Evolutionary conservation across 1,140 invertebrate species (phyloP).

Genomic region (Xylocopa sonorina): DNA sequence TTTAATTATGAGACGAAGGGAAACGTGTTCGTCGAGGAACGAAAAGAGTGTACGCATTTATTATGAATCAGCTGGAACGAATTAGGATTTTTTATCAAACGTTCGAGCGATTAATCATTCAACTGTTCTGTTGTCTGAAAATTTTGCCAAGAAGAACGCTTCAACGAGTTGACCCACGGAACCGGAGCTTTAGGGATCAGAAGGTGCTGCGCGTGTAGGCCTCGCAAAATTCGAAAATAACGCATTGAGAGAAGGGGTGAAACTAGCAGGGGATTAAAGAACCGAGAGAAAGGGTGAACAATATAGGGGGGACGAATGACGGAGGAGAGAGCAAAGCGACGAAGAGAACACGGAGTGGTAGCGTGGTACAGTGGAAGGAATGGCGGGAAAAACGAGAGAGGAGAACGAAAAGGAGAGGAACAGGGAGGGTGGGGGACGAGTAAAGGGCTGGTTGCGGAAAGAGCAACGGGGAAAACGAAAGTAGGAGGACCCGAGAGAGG

Average conservation of each 20-base stretch:
- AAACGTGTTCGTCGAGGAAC: no score
- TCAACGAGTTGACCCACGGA: not conserved
- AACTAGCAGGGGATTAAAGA: not conserved
- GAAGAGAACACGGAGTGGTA: not conserved
- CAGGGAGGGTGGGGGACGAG: not conserved
- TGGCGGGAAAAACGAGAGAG: not conserved
- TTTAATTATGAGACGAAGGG: no score
- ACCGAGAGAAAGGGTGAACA: not conserved
- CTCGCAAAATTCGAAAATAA: not conserved
- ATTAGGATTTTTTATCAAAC: no score
- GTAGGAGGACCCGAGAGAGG: not conserved
- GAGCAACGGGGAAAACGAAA: slow-evolving; percentile 9
- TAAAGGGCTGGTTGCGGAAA: not conserved
- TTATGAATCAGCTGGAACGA: not conserved
- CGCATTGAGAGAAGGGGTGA: not conserved
- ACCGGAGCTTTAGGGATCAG: not conserved
- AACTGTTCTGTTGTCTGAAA: not conserved
- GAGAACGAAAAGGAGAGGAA: not conserved
- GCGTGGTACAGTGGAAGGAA: not conserved
- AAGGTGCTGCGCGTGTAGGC: not conserved
- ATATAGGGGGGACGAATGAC: slow-evolving; percentile 17
- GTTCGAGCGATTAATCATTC: no score
- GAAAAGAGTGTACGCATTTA: no score
- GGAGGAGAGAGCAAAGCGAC: not conserved
- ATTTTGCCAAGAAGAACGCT: not conserved